Evolutionary conservation across 2,113 vertebrate species (phyloP).

Genomic region (Cynoglossus semilaevis): DNA sequence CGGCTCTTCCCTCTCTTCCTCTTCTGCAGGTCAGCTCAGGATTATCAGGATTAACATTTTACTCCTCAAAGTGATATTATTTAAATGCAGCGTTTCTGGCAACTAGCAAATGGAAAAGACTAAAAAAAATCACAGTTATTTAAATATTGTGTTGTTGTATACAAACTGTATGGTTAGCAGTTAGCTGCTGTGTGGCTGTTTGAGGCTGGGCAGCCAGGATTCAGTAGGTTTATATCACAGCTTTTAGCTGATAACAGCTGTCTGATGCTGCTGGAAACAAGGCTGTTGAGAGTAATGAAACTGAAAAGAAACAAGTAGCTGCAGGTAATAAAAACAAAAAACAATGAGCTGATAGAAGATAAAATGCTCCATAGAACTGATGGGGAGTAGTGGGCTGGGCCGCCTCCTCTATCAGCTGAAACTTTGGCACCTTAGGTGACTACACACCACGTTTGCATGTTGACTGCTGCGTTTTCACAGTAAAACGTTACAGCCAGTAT

Average conservation of each 20-base stretch:
- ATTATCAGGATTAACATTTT: no score
- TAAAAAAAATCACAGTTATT: not conserved
- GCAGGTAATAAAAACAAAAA: not conserved
- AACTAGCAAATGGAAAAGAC: no score
- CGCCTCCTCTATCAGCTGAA: no score
- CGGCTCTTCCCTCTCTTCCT: no score
- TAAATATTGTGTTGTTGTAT: not conserved
- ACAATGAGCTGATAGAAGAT: not conserved
- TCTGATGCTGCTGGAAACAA: not conserved
- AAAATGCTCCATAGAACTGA: not conserved
- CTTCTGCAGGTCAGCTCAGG: no score
- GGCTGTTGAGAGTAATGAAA: not conserved
- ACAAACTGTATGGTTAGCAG: not conserved
- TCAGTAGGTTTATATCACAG: not conserved
- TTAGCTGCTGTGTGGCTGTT: not conserved
- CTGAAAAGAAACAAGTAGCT: not conserved
- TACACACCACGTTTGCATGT: no score
- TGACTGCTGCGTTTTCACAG: no score
- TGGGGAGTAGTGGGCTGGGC: not conserved
- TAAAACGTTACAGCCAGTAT: no score
- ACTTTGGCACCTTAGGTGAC: no score
- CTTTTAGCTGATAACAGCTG: not conserved
- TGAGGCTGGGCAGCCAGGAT: not conserved
- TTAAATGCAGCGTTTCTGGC: no score
- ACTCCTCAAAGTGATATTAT: no score